Conservation (phyloP, 2,113 vertebrate species). For the Entomyzon cyanotis region DNA sequence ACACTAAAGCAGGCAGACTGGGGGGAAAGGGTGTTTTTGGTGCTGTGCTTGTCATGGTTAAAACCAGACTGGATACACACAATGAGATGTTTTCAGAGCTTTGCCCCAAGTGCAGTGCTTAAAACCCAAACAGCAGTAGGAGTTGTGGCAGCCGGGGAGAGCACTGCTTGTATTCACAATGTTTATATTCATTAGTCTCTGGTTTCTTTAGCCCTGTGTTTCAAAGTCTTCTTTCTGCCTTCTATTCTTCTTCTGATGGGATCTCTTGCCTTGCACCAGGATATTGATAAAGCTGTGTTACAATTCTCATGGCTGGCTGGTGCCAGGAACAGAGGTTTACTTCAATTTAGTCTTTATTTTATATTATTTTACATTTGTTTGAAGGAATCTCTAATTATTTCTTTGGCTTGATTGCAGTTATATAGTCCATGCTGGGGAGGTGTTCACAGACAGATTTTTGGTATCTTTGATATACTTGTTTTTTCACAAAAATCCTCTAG, state of each 20-base stretch:
- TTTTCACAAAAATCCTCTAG: not conserved
- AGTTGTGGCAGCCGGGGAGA: not conserved
- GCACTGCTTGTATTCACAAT: not conserved
- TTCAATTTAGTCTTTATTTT: not conserved
- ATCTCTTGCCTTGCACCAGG: not conserved
- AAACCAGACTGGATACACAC: not conserved
- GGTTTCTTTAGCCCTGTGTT: not conserved
- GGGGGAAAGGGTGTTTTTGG: not conserved
- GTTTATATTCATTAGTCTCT: not conserved
- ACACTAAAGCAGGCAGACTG: accelerated
- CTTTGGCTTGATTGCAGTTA: not conserved
- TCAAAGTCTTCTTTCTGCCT: not conserved
- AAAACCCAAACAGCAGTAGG: not conserved
- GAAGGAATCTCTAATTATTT: not conserved
- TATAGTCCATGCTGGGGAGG: not conserved
- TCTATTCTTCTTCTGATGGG: not conserved
- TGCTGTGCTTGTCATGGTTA: not conserved
- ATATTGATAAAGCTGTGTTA: not conserved
- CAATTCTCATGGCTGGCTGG: not conserved
- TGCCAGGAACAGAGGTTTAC: not conserved
- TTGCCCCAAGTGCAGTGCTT: too few species aligned
- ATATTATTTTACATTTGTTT: not conserved
- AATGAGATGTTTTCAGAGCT: too few species aligned
- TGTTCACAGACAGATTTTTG: not conserved
- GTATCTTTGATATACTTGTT: accelerated